phyloP scores from a whole-genome alignment of 2,888 invertebrate genomes.

The Lithosia quadra region DNA sequence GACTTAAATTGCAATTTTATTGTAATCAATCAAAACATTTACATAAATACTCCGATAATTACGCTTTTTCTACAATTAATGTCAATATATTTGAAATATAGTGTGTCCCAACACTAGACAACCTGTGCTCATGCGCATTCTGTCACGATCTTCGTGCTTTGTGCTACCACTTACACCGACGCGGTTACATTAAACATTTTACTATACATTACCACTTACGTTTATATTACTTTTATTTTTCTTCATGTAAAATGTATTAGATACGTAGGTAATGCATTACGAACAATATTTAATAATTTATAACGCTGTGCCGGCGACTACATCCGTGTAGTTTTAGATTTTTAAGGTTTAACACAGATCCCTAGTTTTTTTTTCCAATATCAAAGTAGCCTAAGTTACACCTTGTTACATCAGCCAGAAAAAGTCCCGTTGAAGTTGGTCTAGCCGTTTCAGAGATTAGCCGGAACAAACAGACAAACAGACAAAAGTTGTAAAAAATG shows the following conservation, averaged over 20 bases:
- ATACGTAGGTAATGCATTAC: not conserved
- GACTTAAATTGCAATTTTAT: too few relatives aligned
- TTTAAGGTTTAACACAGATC: too few relatives aligned
- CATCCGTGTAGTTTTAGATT: too few relatives aligned
- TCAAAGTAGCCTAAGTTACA: too few relatives aligned
- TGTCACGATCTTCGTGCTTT: slow-evolving; percentile 68
- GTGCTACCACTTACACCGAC: slow-evolving; percentile 48
- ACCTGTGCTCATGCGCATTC: slow-evolving; percentile 69
- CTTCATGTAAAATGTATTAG: slow-evolving; percentile 18
- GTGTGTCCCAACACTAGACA: slow-evolving; percentile 52
- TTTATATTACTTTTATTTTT: slow-evolving; percentile 17
- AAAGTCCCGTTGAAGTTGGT: too few relatives aligned
- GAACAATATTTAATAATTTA: not conserved
- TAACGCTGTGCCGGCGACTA: too few relatives aligned
- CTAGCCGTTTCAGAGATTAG: too few relatives aligned
- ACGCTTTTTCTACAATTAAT: not conserved
- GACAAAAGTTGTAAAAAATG: too few relatives aligned
- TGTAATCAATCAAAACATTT: too few relatives aligned
- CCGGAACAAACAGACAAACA: too few relatives aligned
- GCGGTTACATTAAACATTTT: slow-evolving; percentile 39
- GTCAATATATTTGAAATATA: slow-evolving; percentile 25
- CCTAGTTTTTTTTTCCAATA: too few relatives aligned
- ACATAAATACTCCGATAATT: not conserved
- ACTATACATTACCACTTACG: slow-evolving; percentile 42
- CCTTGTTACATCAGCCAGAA: too few relatives aligned